Base-by-base conservation (phyloP, 1,140 invertebrate genomes). In the Apocrypta bakeri region DNA sequence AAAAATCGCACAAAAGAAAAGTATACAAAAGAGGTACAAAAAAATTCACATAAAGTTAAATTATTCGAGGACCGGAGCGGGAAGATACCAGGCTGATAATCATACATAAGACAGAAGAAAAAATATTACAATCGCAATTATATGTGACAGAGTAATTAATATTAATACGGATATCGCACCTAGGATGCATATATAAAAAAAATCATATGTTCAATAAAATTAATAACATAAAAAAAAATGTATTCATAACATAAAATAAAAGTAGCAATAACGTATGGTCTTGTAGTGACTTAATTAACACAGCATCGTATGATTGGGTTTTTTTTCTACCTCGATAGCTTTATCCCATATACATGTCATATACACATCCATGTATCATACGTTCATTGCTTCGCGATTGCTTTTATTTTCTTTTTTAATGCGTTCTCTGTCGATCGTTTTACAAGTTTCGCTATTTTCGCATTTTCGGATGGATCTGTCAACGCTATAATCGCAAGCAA, bases 211-310 rank as follows among this genome's bases (percentile, higher is more conserved):
- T 86, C 85, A 89, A 91, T 91, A 92, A 92, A 90, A 92, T 92
- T 92, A 92, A 91, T 91, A 92, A 92, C 90, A 91, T 90, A 86
- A 90, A 88, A n/a, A n/a, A 90, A 90, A 90, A 89, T 87, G 87
- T 91, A 37, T 79, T 68, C 27, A 91, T 91, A 91, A 90, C 90
- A 90, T 90, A 91, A 91, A 90, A 90, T 88, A 90, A 90, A 91
- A 87, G 88, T 90, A 91, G 88, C 87, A 90, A 91, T 91, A 92
- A 91, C 90, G 86, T 90, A 91, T 88, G 87, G 86, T 91, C 86
- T 86, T 86, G 86, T 90, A 90, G 86, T 92, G 90, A 92, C 90
- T 92, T 91, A 91, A 90, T 89, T 91, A 92, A 90, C 91, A 92
- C 91, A 92, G 91, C 91, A 89, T 91, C 89, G 88, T 91, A 91